Conservation (phyloP, 2,113 vertebrate species). For the Mormyrus lacerda region DNA sequence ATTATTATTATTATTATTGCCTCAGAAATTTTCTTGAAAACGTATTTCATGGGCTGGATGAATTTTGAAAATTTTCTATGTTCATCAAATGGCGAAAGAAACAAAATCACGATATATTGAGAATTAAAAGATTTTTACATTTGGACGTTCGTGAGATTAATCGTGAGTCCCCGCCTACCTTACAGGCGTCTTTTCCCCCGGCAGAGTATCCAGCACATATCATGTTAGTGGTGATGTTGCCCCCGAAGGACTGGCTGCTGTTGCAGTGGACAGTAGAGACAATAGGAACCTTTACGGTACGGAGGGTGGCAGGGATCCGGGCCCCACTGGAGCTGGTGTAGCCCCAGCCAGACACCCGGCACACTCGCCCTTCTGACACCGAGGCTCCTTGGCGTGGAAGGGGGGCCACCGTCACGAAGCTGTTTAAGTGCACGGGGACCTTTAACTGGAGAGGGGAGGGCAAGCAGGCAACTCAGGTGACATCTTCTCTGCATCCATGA, state of each 20-base stretch:
- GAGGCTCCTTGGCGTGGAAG: constrained; percentile 55
- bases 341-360: constrained; percentile 68
- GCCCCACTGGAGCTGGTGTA: constrained; percentile 41
- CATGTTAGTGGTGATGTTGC: constrained; percentile 67
- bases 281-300: constrained; percentile 56
- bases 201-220: constrained; percentile 59
- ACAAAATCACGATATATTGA: not conserved
- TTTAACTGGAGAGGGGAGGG: constrained; percentile 47
- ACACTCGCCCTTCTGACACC: constrained; percentile 50
- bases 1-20: not conserved
- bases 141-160: not conserved
- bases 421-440: constrained; percentile 54
- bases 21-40: not conserved
- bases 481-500: not conserved
- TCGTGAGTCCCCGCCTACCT: constrained; percentile 42
- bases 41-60: not conserved
- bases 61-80: not conserved
- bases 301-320: constrained; percentile 46
- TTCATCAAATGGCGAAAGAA: not conserved
- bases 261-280: constrained; percentile 55
- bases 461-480: not conserved
- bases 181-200: constrained; percentile 64
- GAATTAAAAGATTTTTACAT: not conserved
- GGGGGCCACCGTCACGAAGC: constrained; percentile 53
- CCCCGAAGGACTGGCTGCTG: constrained; percentile 56